These are phyloP conservation scores for Fulica atra DNA, from an alignment of 2,113 vertebrate genomes.

Conservation along the genomic window DNA sequence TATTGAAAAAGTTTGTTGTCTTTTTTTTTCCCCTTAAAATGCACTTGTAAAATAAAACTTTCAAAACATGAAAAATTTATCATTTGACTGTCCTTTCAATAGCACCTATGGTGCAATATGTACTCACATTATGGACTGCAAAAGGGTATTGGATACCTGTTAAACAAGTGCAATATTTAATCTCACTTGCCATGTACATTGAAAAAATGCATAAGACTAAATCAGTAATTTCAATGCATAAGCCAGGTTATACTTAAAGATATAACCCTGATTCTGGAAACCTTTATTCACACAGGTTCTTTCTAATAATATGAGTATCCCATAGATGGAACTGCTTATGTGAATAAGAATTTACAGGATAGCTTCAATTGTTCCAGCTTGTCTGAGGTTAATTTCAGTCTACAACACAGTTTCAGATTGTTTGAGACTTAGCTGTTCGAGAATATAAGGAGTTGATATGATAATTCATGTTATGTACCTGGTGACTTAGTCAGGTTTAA, in stretches of 20 bases:
- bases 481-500: background rate
- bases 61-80: background rate
- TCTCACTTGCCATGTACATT: background rate
- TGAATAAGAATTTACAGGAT: background rate
- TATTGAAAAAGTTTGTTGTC: background rate
- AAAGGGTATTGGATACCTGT: background rate
- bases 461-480: background rate
- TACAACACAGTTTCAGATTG: background rate
- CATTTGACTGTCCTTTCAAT: background rate
- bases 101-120: background rate
- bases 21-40: background rate
- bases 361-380: background rate
- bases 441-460: background rate
- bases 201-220: background rate
- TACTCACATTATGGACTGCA: background rate
- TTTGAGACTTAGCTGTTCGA: background rate
- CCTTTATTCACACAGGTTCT: background rate
- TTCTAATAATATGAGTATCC: background rate
- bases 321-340: background rate
- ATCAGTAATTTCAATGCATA: background rate
- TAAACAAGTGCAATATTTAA: background rate
- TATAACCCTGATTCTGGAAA: background rate
- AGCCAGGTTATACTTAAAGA: background rate
- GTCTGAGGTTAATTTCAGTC: background rate
- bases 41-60: background rate